Base-by-base conservation (phyloP, 2,888 invertebrate species). In the Iselma pallidipennis region DNA sequence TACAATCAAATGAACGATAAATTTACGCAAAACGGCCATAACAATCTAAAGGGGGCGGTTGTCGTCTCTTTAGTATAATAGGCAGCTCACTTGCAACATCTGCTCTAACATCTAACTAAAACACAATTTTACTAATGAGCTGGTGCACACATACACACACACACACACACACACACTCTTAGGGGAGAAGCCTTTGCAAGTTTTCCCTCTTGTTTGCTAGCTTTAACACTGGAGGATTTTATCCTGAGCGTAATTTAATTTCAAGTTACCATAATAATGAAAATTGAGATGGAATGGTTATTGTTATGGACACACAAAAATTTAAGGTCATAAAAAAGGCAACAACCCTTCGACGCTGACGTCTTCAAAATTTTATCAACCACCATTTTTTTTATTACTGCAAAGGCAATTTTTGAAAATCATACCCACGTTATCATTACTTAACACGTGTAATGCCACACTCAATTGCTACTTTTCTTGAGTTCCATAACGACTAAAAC, bases 71-170 rank as follows among this genome's bases (percentile, higher is more conserved):
- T 16, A 23, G 50, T 23, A 16, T 16, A 61, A 49, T 29, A 56
- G 48, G 28, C 56, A 55, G 37, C 42, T 45, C 45, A 45, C 21
- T 45, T 57, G 57, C 60, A 54, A 55, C 64, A 65, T 58, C 65
- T 65, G 61, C 49, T 59, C n/a, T 61, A 37, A 61, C 61, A 60
- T 58, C 28, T 48, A 57, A 58, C 61, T 61, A 37, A 56, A 65
- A 61, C 50, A 65, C 56, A 65, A 65, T 65, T 65, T 65, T 58
- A 49, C 61, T 65, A 61, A 61, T 65, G 65, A 65, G 60, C 58
- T 60, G 55, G 49, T 45, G 56, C 55, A 25, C 60, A 60, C 52
- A 45, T 45, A 52, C 55, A 25, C 60, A 60, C 52, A 45, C 55
- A 25, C 60, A 60, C 52, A 45, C 55, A 25, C 60, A 60, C 52